Conservation (phyloP, 2,113 vertebrate genomes). For the Stictonetta naevosa region DNA sequence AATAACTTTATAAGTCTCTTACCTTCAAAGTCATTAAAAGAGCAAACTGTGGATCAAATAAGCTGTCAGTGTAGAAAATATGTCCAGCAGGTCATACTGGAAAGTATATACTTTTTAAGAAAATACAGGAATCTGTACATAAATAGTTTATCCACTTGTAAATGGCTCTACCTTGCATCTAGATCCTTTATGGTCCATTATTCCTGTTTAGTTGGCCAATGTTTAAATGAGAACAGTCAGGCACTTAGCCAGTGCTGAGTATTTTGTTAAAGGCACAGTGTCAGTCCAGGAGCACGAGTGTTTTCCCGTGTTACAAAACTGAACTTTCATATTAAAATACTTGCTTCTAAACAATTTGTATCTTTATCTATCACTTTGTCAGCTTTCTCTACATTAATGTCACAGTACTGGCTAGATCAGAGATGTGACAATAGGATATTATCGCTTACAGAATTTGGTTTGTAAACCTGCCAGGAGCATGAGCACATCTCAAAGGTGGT, state of each 20-base stretch:
- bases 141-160: slow-evolving; percentile 19
- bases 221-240: slow-evolving; percentile 56
- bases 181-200: slow-evolving; percentile 32
- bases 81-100: not conserved
- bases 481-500: not conserved
- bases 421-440: not conserved
- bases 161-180: slow-evolving; percentile 35
- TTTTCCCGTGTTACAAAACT: not conserved
- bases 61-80: not conserved
- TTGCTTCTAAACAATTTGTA: not conserved
- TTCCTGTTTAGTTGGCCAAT: slow-evolving; percentile 42
- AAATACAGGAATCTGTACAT: not conserved
- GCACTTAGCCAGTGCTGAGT: slow-evolving; percentile 68
- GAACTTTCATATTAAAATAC: not conserved
- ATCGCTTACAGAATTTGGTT: not conserved
- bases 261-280: slow-evolving; percentile 71
- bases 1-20: slow-evolving; percentile 24
- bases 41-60: not conserved
- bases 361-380: not conserved
- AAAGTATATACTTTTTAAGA: not conserved
- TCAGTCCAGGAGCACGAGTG: not conserved
- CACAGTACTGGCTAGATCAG: not conserved
- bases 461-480: not conserved
- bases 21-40: slow-evolving; percentile 56
- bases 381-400: not conserved